A percentile compares a stretch with the other conserved stretches of the same genome.
Conservation (phyloP, 2,888 invertebrate genomes). For the Drosophila stalkeri region DNA sequence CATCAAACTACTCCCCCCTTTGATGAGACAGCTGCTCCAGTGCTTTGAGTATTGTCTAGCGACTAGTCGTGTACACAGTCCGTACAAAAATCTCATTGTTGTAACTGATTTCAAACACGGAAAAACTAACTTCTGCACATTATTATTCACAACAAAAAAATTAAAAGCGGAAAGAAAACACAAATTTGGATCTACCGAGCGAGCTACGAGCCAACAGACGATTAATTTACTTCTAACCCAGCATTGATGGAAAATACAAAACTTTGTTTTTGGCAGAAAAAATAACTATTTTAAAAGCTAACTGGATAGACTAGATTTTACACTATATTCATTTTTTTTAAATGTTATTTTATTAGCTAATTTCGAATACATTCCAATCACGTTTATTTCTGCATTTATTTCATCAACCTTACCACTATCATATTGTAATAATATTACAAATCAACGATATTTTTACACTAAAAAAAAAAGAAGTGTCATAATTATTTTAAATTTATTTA, state of each 20-base stretch:
- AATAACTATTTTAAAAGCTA: not conserved
- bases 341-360: no score
- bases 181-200: not conserved
- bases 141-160: not conserved
- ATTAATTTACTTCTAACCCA: not conserved
- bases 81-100: not conserved
- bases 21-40: not conserved
- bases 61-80: not conserved
- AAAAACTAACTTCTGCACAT: not conserved
- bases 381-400: no score
- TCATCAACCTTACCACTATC: no score
- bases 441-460: no score
- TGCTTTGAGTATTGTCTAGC: not conserved
- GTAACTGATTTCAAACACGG: not conserved
- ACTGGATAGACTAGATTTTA: not conserved
- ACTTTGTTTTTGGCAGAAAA: not conserved
- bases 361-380: no score
- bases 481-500: no score
- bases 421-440: no score
- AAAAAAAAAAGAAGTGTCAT: no score
- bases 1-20: not conserved
- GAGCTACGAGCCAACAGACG: not conserved
- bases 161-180: not conserved
- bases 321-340: no score
- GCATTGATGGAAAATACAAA: not conserved